Conservation (phyloP, 2,113 vertebrate genomes). For the Trochalopteron elliotii region DNA sequence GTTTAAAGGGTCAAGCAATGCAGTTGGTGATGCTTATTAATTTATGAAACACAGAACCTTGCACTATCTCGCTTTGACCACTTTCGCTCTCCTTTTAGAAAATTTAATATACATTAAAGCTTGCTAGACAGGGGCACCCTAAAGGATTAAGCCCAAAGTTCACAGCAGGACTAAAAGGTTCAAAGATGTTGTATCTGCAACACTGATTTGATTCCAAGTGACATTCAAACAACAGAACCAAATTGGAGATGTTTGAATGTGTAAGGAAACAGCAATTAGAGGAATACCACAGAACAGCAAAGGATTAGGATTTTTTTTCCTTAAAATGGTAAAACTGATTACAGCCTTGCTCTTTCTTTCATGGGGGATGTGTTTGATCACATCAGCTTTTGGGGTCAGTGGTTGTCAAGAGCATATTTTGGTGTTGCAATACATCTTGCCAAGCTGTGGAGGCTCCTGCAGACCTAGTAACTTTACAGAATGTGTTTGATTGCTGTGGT, state of each 20-base stretch:
- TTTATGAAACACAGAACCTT: constrained; percentile 86
- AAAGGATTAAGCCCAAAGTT: constrained; percentile 72
- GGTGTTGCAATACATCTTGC: neutral
- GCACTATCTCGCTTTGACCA: constrained; percentile 74
- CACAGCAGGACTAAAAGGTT: constrained; percentile 63
- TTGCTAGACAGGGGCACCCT: constrained; percentile 62
- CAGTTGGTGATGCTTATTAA: constrained; percentile 90
- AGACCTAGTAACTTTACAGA: neutral
- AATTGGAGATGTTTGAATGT: constrained; percentile 45
- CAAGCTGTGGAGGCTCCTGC: neutral
- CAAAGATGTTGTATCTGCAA: neutral
- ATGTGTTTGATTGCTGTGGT: neutral
- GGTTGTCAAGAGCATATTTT: neutral
- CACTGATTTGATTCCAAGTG: constrained; percentile 58
- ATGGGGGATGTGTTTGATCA: constrained; percentile 35
- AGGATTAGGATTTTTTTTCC: constrained; percentile 57
- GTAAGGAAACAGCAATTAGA: constrained; percentile 67
- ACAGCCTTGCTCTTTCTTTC: constrained; percentile 14
- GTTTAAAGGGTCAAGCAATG: constrained; percentile 95
- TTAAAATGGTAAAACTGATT: constrained; percentile 52
- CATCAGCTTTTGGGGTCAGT: constrained; percentile 42
- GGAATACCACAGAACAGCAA: neutral
- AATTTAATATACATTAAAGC: constrained; percentile 75
- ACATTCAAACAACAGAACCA: constrained; percentile 33
- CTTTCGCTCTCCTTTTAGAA: constrained; percentile 60